Evolutionary conservation across 2,113 vertebrate species (phyloP).

Genomic region (Vicugna pacos): DNA sequence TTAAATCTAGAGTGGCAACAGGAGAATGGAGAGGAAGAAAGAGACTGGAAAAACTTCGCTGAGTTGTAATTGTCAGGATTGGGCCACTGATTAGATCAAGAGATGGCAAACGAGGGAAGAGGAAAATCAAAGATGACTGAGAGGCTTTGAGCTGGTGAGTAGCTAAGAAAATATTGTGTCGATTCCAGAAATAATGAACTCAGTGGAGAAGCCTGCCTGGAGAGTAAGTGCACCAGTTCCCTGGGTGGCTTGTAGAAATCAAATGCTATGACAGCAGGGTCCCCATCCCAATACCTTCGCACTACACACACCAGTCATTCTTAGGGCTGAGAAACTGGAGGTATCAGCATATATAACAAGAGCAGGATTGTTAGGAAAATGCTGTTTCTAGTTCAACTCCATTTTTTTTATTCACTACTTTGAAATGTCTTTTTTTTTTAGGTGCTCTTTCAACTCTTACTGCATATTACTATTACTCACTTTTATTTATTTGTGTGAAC

Average conservation of each 20-base stretch:
- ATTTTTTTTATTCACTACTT: background rate
- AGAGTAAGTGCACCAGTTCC: background rate
- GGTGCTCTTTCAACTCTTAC: background rate
- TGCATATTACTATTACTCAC: background rate
- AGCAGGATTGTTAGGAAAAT: slow-evolving; percentile 11
- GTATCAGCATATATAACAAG: background rate
- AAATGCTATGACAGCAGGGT: background rate
- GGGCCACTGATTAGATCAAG: background rate
- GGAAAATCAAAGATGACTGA: background rate
- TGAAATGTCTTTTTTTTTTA: slow-evolving; percentile 30
- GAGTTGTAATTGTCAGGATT: background rate
- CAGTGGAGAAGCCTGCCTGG: background rate
- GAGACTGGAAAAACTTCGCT: background rate
- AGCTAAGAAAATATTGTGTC: background rate
- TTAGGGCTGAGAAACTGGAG: background rate
- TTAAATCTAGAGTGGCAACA: slow-evolving; percentile 15
- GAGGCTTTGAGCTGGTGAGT: background rate
- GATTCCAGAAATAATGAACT: background rate
- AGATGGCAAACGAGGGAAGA: background rate
- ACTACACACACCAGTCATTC: background rate
- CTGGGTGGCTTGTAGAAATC: background rate
- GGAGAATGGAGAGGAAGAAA: background rate
- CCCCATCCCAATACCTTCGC: background rate
- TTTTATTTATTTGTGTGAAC: background rate
- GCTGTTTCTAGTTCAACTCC: background rate